Evolutionary conservation across 2,888 invertebrate genomes (phyloP).

Genomic region (Morpho achilles): DNA sequence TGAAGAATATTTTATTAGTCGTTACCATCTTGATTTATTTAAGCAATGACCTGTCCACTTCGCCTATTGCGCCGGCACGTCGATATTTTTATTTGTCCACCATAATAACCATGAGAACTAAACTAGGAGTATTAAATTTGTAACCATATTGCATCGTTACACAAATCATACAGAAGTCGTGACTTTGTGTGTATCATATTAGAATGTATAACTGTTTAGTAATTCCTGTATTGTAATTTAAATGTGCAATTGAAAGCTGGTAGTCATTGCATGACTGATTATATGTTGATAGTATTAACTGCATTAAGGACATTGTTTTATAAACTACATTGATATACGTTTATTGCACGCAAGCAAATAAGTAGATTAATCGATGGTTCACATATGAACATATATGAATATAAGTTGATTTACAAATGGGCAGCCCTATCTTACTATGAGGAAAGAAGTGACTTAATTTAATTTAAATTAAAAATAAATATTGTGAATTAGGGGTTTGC

Average conservation of each 20-base stretch:
- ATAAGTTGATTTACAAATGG: too few species aligned
- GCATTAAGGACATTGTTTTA: slow-evolving; percentile 16
- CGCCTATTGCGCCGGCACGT: slow-evolving; percentile 43
- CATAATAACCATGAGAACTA: slow-evolving; percentile 35
- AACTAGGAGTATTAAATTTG: slow-evolving; percentile 26
- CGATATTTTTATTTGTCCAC: slow-evolving; percentile 44
- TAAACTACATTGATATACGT: slow-evolving; percentile 5
- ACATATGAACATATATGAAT: too few species aligned
- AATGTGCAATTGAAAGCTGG: slow-evolving; percentile 21
- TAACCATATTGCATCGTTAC: slow-evolving; percentile 23
- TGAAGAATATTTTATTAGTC: slow-evolving; percentile 66
- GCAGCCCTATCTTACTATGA: too few species aligned
- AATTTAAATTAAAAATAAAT: too few species aligned
- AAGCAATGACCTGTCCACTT: slow-evolving; percentile 51
- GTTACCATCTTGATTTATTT: slow-evolving; percentile 56
- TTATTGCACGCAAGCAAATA: slow-evolving; percentile 1
- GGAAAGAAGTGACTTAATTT: too few species aligned
- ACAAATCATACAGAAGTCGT: slow-evolving; percentile 25
- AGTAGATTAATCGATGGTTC: too few species aligned
- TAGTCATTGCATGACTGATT: slow-evolving; percentile 19
- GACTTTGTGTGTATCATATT: slow-evolving; percentile 18
- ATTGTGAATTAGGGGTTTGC: too few species aligned
- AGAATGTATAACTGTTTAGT: slow-evolving; percentile 22
- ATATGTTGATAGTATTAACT: slow-evolving; percentile 18
- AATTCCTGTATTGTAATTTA: slow-evolving; percentile 25